Evolutionary conservation across 2,888 invertebrate genomes (phyloP).

Genomic region (Lamproptera curius): DNA sequence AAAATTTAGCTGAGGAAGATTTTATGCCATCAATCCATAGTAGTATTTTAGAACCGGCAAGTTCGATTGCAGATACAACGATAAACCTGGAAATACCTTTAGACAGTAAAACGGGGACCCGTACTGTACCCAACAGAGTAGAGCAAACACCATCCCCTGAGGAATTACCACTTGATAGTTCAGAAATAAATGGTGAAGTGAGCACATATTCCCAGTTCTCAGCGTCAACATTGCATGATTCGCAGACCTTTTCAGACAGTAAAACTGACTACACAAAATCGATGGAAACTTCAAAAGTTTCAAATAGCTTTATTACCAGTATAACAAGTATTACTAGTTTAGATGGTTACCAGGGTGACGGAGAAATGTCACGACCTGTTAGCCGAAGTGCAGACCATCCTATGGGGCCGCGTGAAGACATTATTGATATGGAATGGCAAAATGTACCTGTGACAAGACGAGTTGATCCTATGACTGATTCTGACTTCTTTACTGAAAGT

Average conservation of each 20-base stretch:
- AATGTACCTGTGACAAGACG: slow-evolving; percentile 81
- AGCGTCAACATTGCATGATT: slow-evolving; percentile 68
- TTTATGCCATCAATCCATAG: slow-evolving; percentile 80
- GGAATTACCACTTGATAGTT: slow-evolving; percentile 88
- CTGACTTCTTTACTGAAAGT: slow-evolving; percentile 93
- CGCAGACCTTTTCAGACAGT: slow-evolving; percentile 76
- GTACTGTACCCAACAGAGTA: slow-evolving; percentile 66
- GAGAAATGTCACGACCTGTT: slow-evolving; percentile 92
- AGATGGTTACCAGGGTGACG: slow-evolving; percentile 96
- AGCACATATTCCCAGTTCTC: slow-evolving; percentile 75
- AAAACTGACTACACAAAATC: slow-evolving; percentile 81
- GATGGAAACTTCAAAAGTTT: slow-evolving; percentile 80
- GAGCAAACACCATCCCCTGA: slow-evolving; percentile 92
- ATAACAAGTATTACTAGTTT: slow-evolving; percentile 94
- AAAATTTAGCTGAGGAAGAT: slow-evolving; percentile 75
- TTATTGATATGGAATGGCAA: slow-evolving; percentile 76
- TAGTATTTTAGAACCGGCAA: slow-evolving; percentile 77
- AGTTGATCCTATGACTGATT: slow-evolving; percentile 93
- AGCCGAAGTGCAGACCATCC: slow-evolving; percentile 89
- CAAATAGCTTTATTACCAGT: slow-evolving; percentile 89
- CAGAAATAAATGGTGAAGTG: slow-evolving; percentile 80
- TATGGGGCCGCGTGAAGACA: slow-evolving; percentile 73
- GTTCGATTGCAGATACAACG: slow-evolving; percentile 73
- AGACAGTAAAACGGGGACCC: slow-evolving; percentile 67
- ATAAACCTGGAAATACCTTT: slow-evolving; percentile 76